Percentiles rank a stretch among this genome's conserved stretches.
These are phyloP conservation scores for Portevinia maculata DNA, from an alignment of 2,888 invertebrate genomes.

Conservation along the genomic window DNA sequence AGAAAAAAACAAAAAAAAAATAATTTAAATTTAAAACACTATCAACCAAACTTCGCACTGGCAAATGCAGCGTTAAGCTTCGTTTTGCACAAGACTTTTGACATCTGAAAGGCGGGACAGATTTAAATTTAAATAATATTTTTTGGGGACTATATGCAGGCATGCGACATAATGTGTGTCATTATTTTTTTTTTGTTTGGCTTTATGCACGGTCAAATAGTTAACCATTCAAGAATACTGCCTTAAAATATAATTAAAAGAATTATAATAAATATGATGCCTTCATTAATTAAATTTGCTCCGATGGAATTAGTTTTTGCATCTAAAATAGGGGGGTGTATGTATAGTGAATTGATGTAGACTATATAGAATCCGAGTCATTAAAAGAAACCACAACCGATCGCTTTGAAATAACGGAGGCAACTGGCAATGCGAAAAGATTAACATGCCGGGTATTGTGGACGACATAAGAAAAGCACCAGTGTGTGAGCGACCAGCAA, in stretches of 20 bases:
- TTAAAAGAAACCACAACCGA: constrained; percentile 41
- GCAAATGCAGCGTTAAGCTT: constrained; percentile 11
- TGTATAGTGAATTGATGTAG: too few species aligned
- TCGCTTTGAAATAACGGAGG: constrained; percentile 57
- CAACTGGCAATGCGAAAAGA: constrained; percentile 56
- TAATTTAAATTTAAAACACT: neutral
- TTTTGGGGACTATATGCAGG: neutral
- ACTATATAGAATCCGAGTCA: neutral
- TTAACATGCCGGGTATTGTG: constrained; percentile 47
- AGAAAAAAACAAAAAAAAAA: neutral
- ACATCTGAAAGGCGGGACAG: constrained; percentile 37
- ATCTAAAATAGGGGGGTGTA: constrained; percentile 31
- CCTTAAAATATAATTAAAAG: too few species aligned
- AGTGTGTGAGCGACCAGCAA: constrained; percentile 29
- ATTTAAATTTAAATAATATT: constrained; percentile 52
- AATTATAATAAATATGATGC: too few species aligned
- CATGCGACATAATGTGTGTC: neutral
- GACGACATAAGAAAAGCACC: constrained; percentile 32
- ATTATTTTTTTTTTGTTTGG: too few species aligned
- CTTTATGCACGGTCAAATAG: too few species aligned
- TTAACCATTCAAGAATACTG: too few species aligned
- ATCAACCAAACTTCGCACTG: constrained; percentile 29
- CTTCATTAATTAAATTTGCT: constrained; percentile 22
- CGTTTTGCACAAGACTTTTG: constrained; percentile 35
- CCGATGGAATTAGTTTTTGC: constrained; percentile 8